These are phyloP conservation scores for Chelmon rostratus DNA, from an alignment of 2,797 vertebrate genomes.

Conservation along the genomic window DNA sequence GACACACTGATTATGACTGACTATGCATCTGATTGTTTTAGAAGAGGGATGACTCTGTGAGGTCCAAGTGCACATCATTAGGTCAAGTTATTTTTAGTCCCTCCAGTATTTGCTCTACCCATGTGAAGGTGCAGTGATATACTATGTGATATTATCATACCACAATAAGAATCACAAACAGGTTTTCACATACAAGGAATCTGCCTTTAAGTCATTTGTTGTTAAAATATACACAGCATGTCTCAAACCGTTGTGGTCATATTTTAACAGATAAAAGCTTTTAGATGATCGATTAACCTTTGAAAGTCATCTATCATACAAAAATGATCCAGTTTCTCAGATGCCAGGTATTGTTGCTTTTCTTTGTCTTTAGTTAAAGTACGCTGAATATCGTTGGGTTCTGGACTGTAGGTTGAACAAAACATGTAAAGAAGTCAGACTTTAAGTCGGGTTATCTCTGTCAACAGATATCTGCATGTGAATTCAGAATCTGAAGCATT, in stretches of 20 bases:
- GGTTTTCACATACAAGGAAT: background rate
- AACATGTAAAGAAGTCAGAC: background rate
- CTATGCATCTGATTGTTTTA: background rate
- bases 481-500: too few species aligned
- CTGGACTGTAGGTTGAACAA: background rate
- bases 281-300: background rate
- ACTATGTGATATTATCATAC: background rate
- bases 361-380: background rate
- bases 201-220: background rate
- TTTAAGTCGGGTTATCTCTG: too few species aligned
- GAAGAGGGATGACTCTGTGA: background rate
- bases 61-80: background rate
- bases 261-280: background rate
- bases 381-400: background rate
- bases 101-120: background rate
- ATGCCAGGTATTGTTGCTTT: background rate
- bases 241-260: background rate
- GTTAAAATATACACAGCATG: background rate
- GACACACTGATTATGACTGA: slow-evolving; percentile 6
- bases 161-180: background rate
- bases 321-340: background rate
- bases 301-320: background rate
- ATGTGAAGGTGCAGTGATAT: slow-evolving; percentile 2
- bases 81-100: slow-evolving; percentile 6
- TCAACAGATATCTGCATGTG: too few species aligned